Base-by-base conservation (phyloP, 2,797 vertebrate genomes). In the Pipistrellus nathusii region DNA sequence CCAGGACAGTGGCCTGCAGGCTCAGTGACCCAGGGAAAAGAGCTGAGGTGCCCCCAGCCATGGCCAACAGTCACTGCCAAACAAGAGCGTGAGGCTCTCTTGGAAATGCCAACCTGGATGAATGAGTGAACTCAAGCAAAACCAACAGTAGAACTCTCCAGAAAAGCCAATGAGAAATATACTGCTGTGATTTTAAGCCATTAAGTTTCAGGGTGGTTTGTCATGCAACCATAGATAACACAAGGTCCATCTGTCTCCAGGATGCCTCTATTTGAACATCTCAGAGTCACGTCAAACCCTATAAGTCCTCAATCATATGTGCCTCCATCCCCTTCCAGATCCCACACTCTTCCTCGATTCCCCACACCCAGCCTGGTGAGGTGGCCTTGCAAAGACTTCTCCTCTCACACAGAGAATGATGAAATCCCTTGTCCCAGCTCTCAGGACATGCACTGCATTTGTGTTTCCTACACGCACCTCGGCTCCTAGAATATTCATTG, bases 121-220 rank as follows among this genome's bases (percentile, higher is more conserved):
- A 88, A 90, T 86, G 55, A 93, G 38, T 30, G 21, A 93, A 51
- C 71, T 20, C 75, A 85, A 62, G 66, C 23, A 83, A 94, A 90
- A 88, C 20, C 21, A 86, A 55, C 51, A 46, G 11, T 14, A 5
- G 83, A 88, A 72, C 27, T 85, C 30, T 89, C 62, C 85, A 88
- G 81, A 87, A 96, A 95, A 64, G 11, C 20, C 85, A 94, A 18
- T 66, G 68, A 87, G 48, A 91, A 72, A 89, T 25, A 87, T 55
- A 77, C 14, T 25, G 59, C 14, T 94, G 23, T 66, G 90, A 69
- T 76, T 66, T 66, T 59, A 91, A 86, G 69, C 20, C 59, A 93
- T 48, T 93, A 82, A 41, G 44, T 53, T 71, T 93, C 53, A 86
- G 30, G 44, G 10, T 27, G 44, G 59, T 83, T 95, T 95, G 44